Evolutionary conservation across 2,113 vertebrate species (phyloP).

Genomic region (Aix galericulata): DNA sequence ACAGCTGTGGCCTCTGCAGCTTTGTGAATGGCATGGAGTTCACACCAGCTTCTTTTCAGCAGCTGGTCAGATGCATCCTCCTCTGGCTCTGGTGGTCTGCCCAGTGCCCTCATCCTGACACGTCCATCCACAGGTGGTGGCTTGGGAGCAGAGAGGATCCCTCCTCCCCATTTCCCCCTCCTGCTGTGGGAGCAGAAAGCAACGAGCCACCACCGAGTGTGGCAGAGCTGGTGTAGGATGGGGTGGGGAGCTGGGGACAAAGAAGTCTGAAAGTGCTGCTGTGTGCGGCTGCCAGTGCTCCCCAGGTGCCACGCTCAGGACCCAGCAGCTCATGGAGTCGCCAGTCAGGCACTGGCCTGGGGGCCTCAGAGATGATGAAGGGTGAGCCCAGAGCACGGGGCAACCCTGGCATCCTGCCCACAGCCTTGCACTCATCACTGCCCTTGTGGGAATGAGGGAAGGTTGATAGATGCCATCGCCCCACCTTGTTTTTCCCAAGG

Average conservation of each 20-base stretch:
- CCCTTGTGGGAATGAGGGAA: not conserved
- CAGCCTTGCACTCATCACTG: not conserved
- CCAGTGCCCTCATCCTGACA: not conserved
- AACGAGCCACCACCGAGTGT: too few relatives aligned
- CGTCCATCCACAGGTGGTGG: not conserved
- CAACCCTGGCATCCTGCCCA: not conserved
- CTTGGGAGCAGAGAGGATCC: not conserved
- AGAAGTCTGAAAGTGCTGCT: accelerated
- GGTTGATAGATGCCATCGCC: not conserved
- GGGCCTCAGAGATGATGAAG: not conserved
- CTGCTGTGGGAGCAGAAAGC: not conserved
- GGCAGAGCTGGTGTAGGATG: not conserved
- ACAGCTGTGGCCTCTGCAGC: too few relatives aligned
- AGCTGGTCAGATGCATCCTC: not conserved
- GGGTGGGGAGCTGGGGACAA: not conserved
- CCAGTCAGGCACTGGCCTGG: not conserved
- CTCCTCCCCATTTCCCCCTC: not conserved
- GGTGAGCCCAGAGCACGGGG: not conserved
- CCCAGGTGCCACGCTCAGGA: not conserved
- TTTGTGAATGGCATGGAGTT: not conserved
- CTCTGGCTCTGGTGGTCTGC: not conserved
- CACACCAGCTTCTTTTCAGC: not conserved
- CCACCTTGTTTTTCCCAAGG: not conserved
- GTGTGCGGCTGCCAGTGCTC: accelerated
- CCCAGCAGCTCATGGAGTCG: not conserved